These are phyloP conservation scores for Otus sunia DNA, from an alignment of 2,113 vertebrate genomes.

Conservation along the genomic window DNA sequence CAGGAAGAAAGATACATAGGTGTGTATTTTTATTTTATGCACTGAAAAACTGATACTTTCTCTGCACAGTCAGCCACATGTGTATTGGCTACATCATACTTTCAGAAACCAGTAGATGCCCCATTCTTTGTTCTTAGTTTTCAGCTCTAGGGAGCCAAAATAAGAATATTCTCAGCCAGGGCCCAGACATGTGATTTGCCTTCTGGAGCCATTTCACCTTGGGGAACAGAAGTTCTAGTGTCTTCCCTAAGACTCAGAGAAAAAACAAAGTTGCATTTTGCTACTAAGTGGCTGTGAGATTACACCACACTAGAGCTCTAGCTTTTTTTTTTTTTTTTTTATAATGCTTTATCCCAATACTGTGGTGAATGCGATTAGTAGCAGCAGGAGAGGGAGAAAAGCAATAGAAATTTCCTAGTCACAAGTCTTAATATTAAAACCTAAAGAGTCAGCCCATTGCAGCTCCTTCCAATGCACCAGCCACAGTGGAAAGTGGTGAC, in stretches of 20 bases:
- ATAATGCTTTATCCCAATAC: neutral
- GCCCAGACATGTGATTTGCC: neutral
- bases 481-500: neutral
- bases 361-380: neutral
- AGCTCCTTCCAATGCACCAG: neutral
- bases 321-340: neutral
- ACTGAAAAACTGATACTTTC: neutral
- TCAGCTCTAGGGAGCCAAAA: neutral
- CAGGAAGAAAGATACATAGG: neutral
- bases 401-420: neutral
- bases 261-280: neutral
- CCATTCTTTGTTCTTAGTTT: neutral
- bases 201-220: neutral
- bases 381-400: neutral
- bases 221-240: neutral
- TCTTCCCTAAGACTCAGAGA: neutral
- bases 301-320: neutral
- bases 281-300: neutral
- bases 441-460: neutral
- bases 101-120: neutral
- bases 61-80: neutral
- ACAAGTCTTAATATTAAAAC: neutral
- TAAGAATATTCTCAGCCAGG: neutral
- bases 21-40: neutral
- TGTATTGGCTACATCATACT: neutral